These are phyloP conservation scores for Pycnonotus jocosus DNA, from an alignment of 2,113 vertebrate species.

Conservation along the genomic window DNA sequence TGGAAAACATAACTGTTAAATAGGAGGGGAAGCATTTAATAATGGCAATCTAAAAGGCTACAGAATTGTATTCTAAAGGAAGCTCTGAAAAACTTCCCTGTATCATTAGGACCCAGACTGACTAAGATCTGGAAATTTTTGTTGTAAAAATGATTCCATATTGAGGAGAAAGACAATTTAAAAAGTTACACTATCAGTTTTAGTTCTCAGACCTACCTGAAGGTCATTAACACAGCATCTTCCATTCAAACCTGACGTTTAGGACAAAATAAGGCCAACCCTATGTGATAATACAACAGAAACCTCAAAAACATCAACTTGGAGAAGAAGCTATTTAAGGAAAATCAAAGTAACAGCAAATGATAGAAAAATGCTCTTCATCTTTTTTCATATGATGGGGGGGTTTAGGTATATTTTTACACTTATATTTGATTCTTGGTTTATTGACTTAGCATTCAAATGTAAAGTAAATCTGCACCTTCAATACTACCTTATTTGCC, in stretches of 20 bases:
- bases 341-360: not conserved
- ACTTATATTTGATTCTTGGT: not conserved
- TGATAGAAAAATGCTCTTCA: not conserved
- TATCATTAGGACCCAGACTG: not conserved
- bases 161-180: not conserved
- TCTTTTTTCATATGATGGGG: not conserved
- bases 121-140: not conserved
- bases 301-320: not conserved
- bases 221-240: not conserved
- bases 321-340: not conserved
- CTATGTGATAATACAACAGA: not conserved
- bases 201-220: not conserved
- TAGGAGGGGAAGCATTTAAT: not conserved
- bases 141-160: not conserved
- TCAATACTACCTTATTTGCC: not conserved
- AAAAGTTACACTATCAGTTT: not conserved
- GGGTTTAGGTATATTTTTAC: not conserved
- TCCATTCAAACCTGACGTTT: not conserved
- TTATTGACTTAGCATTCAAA: not conserved
- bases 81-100: not conserved
- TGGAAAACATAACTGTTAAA: not conserved
- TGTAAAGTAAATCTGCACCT: not conserved
- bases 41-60: not conserved
- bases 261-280: not conserved
- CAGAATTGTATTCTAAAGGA: not conserved